Base-by-base conservation (phyloP, 2,888 invertebrate genomes). In the Plebejus argus region DNA sequence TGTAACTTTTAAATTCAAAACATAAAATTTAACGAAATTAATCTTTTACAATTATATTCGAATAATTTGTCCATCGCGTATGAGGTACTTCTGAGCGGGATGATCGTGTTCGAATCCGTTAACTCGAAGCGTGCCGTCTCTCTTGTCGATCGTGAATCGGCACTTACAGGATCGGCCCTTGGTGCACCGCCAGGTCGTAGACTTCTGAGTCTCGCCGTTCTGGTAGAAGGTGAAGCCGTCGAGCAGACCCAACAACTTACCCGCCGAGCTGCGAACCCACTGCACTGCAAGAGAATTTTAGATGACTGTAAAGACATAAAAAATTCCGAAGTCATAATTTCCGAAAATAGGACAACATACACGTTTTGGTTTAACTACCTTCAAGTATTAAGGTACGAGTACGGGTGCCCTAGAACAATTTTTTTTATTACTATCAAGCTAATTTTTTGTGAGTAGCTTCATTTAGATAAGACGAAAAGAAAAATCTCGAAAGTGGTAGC, bases 171-270 rank as follows among this genome's bases (percentile, higher is more conserved):
- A n/a, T 10, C 76, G 74, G 1, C 81, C 82, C 23, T 74, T 79
- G 0, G 82, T 82, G 72, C 85, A 85, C 0, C 79, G 76, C 85
- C 85, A 85, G n/a, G 53, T 49, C 49, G 45, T 8, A 35, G 12
- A 3, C n/a, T 15, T 28, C 20, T 53, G 70, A 15, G 78, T 78
- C 3, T 76, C 76, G 15, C 80, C 79, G 53, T 80, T 81, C 28
- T 79, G 80, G 77, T 82, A 83, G 78, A 82, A 85, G 0, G 83
- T 83, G 61, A 82, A 84, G 6, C 81, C 82, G 6, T 83, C 77
- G 33, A 83, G 28, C 12, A 84, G 75, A 0, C 82, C 81, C 49
- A 84, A 61, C 18, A 23, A 33, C 56, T 80, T 83, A 0, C 84
- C 83, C n/a, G 58, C 53, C 20, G 35, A 70, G 58, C 80, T 83